A percentile compares a stretch with the other conserved stretches of the same genome.
These are phyloP conservation scores for Temnothorax curvispinosus DNA, from an alignment of 1,140 invertebrate species.

Conservation along the genomic window DNA sequence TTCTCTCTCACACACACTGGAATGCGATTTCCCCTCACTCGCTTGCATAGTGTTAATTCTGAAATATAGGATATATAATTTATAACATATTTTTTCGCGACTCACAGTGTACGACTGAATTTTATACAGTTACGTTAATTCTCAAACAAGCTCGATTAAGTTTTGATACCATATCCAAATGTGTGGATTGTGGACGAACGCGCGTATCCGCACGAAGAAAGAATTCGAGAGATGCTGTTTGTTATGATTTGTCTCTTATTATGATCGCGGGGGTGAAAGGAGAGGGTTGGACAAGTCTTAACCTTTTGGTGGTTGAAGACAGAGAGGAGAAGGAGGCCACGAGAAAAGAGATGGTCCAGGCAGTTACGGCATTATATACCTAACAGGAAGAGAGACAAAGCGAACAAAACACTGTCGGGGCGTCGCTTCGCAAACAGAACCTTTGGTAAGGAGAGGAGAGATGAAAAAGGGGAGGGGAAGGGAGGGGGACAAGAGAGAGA, in stretches of 20 bases:
- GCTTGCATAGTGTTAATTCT: neutral
- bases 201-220: neutral
- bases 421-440: conserved; percentile 82
- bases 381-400: conserved; percentile 84
- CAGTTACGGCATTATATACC: conserved; percentile 78
- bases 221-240: conserved; percentile 24
- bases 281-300: conserved; percentile 34
- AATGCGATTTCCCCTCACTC: neutral
- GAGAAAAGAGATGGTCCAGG: conserved; percentile 65
- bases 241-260: conserved; percentile 1
- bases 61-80: neutral
- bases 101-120: neutral
- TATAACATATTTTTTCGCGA: neutral
- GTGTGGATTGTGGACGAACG: too few relatives aligned
- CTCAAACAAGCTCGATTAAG: neutral
- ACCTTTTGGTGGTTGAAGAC: conserved; percentile 64
- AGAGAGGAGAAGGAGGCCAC: conserved; percentile 46
- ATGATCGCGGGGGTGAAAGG: neutral
- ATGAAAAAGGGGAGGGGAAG: conserved; percentile 3
- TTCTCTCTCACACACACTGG: neutral
- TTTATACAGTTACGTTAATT: neutral
- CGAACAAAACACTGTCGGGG: conserved; percentile 84
- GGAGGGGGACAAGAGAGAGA: neutral
- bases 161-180: neutral
- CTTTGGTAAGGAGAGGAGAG: conserved; percentile 20